Conservation (phyloP, 2,113 vertebrate species). For the Rhodinocichla rosea region DNA sequence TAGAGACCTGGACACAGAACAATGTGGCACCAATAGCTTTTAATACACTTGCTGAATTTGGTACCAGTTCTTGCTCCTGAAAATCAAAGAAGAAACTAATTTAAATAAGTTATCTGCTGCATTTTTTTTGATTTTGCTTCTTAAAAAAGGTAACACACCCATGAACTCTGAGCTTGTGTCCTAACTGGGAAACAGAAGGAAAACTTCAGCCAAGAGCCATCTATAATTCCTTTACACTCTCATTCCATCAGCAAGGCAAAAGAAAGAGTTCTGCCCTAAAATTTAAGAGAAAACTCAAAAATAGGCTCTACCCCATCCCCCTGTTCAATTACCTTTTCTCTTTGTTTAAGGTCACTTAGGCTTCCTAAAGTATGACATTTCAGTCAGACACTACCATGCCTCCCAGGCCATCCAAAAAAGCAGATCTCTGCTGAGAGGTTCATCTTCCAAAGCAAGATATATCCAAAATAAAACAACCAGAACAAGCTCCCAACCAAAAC, state of each 20-base stretch:
- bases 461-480: neutral
- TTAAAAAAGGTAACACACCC: neutral
- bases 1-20: neutral
- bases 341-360: neutral
- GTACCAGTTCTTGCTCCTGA: neutral
- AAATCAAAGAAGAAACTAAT: neutral
- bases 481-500: rapidly evolving
- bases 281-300: neutral
- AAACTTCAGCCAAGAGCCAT: neutral
- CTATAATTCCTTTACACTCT: neutral
- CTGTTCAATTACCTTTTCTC: neutral
- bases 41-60: slow-evolving; percentile 5
- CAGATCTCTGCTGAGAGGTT: neutral
- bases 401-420: neutral
- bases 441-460: neutral
- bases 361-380: neutral
- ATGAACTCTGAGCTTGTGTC: neutral
- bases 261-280: neutral
- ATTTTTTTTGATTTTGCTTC: neutral
- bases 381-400: neutral
- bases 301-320: rapidly evolving
- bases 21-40: neutral
- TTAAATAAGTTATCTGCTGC: neutral
- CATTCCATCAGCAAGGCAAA: neutral
- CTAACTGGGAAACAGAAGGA: neutral